A percentile compares a stretch with the other conserved stretches of the same genome.
These are phyloP conservation scores for Oscheius onirici DNA, from an alignment of 2,888 invertebrate species.

Conservation along the genomic window DNA sequence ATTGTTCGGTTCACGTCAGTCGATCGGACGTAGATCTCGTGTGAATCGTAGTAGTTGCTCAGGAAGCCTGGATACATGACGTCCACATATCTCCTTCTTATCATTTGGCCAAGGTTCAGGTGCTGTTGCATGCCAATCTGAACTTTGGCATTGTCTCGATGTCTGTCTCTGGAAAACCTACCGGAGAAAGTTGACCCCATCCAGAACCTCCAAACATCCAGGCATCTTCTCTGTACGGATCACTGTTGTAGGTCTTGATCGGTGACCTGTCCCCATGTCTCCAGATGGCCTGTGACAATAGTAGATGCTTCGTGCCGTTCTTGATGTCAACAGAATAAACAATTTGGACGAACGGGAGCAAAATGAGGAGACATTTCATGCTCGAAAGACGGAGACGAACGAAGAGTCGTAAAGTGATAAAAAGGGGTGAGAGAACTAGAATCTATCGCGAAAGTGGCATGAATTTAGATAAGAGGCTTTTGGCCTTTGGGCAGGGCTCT, in stretches of 20 bases:
- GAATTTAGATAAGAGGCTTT: too few species aligned
- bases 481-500: too few species aligned
- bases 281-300: constrained; percentile 40
- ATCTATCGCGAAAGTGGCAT: too few species aligned
- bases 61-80: constrained; percentile 74
- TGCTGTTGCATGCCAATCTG: constrained; percentile 76
- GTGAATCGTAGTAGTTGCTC: constrained; percentile 75
- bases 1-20: constrained; percentile 88
- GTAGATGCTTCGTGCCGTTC: too few species aligned
- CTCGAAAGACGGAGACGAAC: too few species aligned
- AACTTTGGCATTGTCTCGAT: too few species aligned
- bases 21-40: constrained; percentile 78
- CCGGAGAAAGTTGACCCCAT: constrained; percentile 56
- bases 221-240: constrained; percentile 42
- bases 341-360: too few species aligned
- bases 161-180: constrained; percentile 8
- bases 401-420: too few species aligned
- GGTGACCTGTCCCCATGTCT: constrained; percentile 65
- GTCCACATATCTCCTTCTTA: constrained; percentile 80
- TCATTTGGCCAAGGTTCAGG: constrained; percentile 80
- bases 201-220: constrained; percentile 60
- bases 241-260: constrained; percentile 45
- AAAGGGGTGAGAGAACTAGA: too few species aligned
- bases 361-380: too few species aligned
- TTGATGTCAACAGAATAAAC: too few species aligned